Evolutionary conservation across 2,113 vertebrate species (phyloP), one percentile per base, ranked within the genome.

Genomic region (Amazona guildingii): DNA sequence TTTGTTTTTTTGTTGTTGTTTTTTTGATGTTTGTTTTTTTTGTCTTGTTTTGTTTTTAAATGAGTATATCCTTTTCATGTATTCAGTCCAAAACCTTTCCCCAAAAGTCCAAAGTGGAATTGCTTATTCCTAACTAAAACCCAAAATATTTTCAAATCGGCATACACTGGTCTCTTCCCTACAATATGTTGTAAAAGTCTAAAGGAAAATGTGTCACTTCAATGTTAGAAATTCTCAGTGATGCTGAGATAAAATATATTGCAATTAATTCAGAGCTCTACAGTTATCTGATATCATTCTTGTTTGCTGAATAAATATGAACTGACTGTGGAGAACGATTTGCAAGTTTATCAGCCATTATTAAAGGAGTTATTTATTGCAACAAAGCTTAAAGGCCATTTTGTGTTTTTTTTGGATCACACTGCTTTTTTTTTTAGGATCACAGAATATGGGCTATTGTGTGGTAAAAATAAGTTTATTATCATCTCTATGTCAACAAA

Each of bases 261-360:
- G 57, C 74, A 76, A 23, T 91, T 92, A 90, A 95, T 88, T 90
- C 80, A 86, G 55, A 86, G 12, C 51, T 51, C 19, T 59, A 5
- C 49, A 55, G 62, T 86, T 91, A 80, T 49, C 81, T 72, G 13
- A 29, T 92, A 29, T 24, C 39, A 35, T 48, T 35, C 70, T 80
- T 69, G 49, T 76, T 87, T 92, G 63, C 66, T 76, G 75, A 94
- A 85, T 91, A 89, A 95, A 91, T 96, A 28, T 83, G 70, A 95
- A 70, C 87, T 93, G 84, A 95, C 87, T 86, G 80, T 62, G 73
- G 82, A 92, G 87, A 95, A 54, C 85, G 95, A 97, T 96, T 96
- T 96, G 96, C 94, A 96, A 91, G 89, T 95, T 94, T 95, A 95
- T 95, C 89, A 96, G 91, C 90, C 94, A 82, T 95, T 94, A 95